Evolutionary conservation across 2,888 invertebrate species (phyloP), one percentile per base, ranked within the genome.

Genomic region (Odontomyia ornata): DNA sequence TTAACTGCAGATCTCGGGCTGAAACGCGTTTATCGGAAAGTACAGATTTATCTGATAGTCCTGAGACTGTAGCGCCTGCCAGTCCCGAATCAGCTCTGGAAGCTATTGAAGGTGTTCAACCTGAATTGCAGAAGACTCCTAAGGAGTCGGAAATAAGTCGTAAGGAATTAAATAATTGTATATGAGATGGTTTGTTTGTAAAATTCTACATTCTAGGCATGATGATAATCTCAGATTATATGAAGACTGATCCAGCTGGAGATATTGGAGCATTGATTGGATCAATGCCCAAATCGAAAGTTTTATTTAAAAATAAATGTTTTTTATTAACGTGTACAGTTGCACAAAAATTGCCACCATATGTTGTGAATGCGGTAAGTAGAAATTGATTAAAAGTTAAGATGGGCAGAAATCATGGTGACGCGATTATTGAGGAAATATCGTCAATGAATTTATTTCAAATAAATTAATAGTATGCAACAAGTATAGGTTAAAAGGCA

Each of bases 241-340:
- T 77, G 67, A 80, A 79, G 47, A 69, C 28, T 30, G 75, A 81
- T 76, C 80, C 80, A 23, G 76, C 76, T 18, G 75, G 72, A 46
- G 77, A 79, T 78, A 72, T 80, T n/a, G 79, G 78, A 56, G 85
- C 87, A 0, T 83, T 84, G 0, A 83, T 91, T 1, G 91, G 91
- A 0, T 91, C 91, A 0, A 89, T 91, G 21, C 76, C 77, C 81
- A 81, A 0, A 88, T 88, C 18, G 86, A 88, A 79, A 83, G 87
- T 83, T 77, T 85, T 85, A 71, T 91, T 91, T 81, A 86, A 87
- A 0, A 90, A 89, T 0, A 85, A 89, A 75, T 88, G 89, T 76
- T 91, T 91, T 82, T 81, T 91, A 47, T 82, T 91, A 0, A 91
- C 91, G 0, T 91, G 90, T 79, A 89, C 89, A 0, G 88, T 89